Percentiles rank a stretch among this genome's conserved stretches.
These are phyloP conservation scores for Drosophila subobscura DNA, from an alignment of 1,140 invertebrate species.

Conservation along the genomic window DNA sequence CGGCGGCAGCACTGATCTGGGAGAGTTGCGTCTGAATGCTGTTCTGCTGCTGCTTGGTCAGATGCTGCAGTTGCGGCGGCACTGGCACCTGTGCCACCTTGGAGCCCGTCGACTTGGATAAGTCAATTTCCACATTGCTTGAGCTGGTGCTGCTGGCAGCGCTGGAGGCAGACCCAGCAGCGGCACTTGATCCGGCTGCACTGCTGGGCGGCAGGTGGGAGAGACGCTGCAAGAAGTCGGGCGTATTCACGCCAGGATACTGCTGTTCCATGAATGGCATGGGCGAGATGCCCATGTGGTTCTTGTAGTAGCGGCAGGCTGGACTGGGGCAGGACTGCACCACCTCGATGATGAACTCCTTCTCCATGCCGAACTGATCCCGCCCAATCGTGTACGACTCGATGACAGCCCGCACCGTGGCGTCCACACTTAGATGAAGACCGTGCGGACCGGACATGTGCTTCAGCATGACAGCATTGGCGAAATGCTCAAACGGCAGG, in stretches of 20 bases:
- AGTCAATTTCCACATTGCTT: slow-evolving; percentile 69
- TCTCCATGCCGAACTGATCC: slow-evolving; percentile 94
- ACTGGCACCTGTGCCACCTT: slow-evolving; percentile 60
- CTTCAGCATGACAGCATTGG: slow-evolving; percentile 94
- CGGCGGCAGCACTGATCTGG: slow-evolving; percentile 71
- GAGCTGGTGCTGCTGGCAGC: slow-evolving; percentile 40
- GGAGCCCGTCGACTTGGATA: slow-evolving; percentile 65
- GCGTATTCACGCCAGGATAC: slow-evolving; percentile 77
- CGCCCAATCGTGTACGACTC: slow-evolving; percentile 93
- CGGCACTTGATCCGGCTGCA: slow-evolving; percentile 43
- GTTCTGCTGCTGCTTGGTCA: slow-evolving; percentile 81
- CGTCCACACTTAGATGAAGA: slow-evolving; percentile 91
- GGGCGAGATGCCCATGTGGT: slow-evolving; percentile 90
- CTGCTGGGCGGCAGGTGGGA: slow-evolving; percentile 75
- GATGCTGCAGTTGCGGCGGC: slow-evolving; percentile 68
- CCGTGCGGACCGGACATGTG: slow-evolving; percentile 94
- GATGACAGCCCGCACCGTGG: slow-evolving; percentile 91
- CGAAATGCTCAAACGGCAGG: slow-evolving; percentile 93
- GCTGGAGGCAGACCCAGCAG: slow-evolving; percentile 30
- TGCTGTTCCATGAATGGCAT: slow-evolving; percentile 82
- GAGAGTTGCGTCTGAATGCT: slow-evolving; percentile 78
- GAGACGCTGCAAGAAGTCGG: slow-evolving; percentile 84
- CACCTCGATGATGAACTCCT: slow-evolving; percentile 94
- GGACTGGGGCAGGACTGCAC: slow-evolving; percentile 94
- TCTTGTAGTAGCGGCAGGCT: slow-evolving; percentile 93